phyloP scores from a whole-genome alignment of 2,797 vertebrate species.

The Tokudaia tokunoshimensis region DNA sequence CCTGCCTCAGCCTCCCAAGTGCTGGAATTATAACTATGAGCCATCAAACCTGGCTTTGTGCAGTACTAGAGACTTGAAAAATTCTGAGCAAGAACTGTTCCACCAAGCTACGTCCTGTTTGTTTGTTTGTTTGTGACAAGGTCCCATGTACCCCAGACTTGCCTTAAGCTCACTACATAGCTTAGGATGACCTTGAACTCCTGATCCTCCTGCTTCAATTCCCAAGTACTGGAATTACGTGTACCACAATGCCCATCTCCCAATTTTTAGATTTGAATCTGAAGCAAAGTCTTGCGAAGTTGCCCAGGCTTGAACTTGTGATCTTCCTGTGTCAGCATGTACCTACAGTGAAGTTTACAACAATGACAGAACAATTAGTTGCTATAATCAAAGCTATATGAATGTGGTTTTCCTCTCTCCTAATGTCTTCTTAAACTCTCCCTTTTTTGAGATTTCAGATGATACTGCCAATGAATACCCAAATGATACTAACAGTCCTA shows the following conservation, averaged over 20 bases:
- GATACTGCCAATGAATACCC: not conserved
- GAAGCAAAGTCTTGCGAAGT: not conserved
- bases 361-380: not conserved
- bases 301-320: not conserved
- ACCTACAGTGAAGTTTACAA: not conserved
- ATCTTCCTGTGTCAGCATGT: not conserved
- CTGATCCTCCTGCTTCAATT: not conserved
- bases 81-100: not conserved
- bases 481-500: not conserved
- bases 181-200: not conserved
- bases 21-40: not conserved
- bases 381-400: not conserved
- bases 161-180: not conserved
- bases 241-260: not conserved
- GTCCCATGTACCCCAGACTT: not conserved
- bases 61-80: not conserved
- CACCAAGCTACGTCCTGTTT: not conserved
- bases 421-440: not conserved
- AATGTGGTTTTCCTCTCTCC: not conserved
- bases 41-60: not conserved
- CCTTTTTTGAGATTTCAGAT: not conserved
- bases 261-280: not conserved
- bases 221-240: not conserved
- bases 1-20: not conserved
- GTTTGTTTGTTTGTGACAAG: not conserved